Percentiles rank a stretch among this genome's conserved stretches.
Conservation (phyloP, 2,797 vertebrate species). For the Brotula barbata region DNA sequence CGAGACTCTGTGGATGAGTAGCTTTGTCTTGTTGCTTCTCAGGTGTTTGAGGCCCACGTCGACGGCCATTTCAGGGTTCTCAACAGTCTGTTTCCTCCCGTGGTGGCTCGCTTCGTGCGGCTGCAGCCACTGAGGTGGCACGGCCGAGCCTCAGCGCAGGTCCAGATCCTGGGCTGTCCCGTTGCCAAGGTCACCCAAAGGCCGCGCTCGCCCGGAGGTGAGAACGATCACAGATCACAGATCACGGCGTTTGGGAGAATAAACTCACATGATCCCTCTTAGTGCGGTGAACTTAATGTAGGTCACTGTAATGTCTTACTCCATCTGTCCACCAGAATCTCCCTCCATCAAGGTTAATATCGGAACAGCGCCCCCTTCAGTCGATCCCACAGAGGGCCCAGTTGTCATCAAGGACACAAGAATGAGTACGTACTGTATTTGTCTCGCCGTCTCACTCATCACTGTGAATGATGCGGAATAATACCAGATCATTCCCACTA, state of each 20-base stretch:
- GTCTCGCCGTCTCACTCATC: too few relatives aligned
- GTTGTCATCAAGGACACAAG: slow-evolving; percentile 69
- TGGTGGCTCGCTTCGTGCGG: slow-evolving; percentile 80
- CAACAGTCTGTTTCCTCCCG: slow-evolving; percentile 82
- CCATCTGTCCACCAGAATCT: slow-evolving; percentile 49
- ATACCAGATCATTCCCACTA: too few relatives aligned
- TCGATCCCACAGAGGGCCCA: slow-evolving; percentile 54
- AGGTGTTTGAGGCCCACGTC: slow-evolving; percentile 83
- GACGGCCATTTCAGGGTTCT: slow-evolving; percentile 76
- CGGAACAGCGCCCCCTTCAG: slow-evolving; percentile 29
- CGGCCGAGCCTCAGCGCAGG: slow-evolving; percentile 65
- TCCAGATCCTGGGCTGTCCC: slow-evolving; percentile 82
- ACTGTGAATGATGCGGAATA: too few relatives aligned
- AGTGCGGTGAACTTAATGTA: too few relatives aligned
- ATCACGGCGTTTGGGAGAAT: too few relatives aligned
- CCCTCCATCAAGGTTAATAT: slow-evolving; percentile 42
- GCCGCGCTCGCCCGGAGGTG: slow-evolving; percentile 47
- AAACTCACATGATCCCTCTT: too few relatives aligned
- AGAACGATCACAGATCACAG: neutral
- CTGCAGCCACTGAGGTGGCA: slow-evolving; percentile 79
- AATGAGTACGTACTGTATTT: slow-evolving; percentile 58
- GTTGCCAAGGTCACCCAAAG: slow-evolving; percentile 46
- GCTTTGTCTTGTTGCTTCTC: slow-evolving; percentile 20
- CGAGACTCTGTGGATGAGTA: slow-evolving; percentile 32
- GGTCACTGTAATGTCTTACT: slow-evolving; percentile 3